Evolutionary conservation across 1,140 invertebrate genomes (phyloP), one percentile per base, ranked within the genome.

Genomic region (Scaptomyza pallida): DNA sequence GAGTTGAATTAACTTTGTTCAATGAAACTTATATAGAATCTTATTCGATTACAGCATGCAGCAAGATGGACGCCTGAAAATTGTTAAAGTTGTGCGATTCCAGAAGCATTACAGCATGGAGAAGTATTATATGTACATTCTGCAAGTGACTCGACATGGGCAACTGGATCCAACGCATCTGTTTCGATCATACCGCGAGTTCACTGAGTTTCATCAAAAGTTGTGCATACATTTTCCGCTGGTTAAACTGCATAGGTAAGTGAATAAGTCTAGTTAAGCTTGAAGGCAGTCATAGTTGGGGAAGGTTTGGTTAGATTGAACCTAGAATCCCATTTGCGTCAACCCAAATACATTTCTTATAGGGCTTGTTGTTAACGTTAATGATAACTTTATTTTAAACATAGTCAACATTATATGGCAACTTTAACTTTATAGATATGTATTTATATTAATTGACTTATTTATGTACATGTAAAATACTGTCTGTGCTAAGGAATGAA

Each of bases 71-170:
- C 94, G 96, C 21, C 94, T 99, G 48, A 94, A 94, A n/a, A 94
- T 93, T 57, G 96, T 99, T 2, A 95, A 96, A 91, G 96, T 99
- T 8, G 94, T 96, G 47, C 95, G 95, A 50, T 98, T 95, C 91
- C 96, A 98, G 92, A 99, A 99, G 91, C 94, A 97, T 72, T 99
- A 98, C 91, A 97, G 97, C 91, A 98, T 98, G 17, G 98, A 99
- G 89, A 99, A 99, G 93, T 98, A 98, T 93, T 99, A 99, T 92
- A 97, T 99, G 85, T 99, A 98, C 91, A 96, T 98, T 76, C 92
- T 99, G 43, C 94, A 95, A 77, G 96, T 99, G 43, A 95, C 95
- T 75, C 93, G 98, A 57, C 96, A 96, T 75, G 95, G 95, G 57
- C 95, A 98, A 89, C 94, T 94, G 6, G 97, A 98, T 82, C 95